These are phyloP conservation scores for Chiloscyllium punctatum DNA, from an alignment of 2,797 vertebrate species.

Conservation along the genomic window DNA sequence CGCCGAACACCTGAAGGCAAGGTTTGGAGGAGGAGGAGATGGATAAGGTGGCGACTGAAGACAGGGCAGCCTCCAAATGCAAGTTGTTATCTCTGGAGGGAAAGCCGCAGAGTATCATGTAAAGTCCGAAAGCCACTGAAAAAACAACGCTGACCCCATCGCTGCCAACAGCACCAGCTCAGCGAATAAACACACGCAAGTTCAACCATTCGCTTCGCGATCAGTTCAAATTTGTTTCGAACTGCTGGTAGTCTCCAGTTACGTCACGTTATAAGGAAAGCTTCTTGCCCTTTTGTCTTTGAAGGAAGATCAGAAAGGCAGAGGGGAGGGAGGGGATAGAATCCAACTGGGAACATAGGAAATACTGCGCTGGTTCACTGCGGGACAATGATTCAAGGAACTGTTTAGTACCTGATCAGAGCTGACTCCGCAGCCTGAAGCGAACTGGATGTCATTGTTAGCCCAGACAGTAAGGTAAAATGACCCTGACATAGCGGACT, in stretches of 20 bases:
- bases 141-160: not conserved
- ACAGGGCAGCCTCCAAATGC: not conserved
- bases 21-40: not conserved
- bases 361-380: not conserved
- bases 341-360: not conserved
- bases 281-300: not conserved
- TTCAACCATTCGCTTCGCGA: not conserved
- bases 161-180: not conserved
- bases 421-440: not conserved
- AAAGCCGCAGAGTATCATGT: not conserved
- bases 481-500: not conserved
- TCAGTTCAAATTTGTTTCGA: not conserved
- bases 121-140: not conserved
- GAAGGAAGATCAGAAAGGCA: not conserved
- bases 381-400: not conserved
- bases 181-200: too few relatives aligned
- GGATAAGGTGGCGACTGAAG: too few relatives aligned
- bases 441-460: not conserved
- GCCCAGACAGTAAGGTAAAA: not conserved
- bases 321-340: too few relatives aligned
- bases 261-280: not conserved
- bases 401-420: not conserved
- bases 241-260: not conserved
- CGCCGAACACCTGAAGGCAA: not conserved
- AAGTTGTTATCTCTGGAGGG: not conserved